Conservation (phyloP, 2,113 vertebrate genomes). For the Centropus bengalensis region DNA sequence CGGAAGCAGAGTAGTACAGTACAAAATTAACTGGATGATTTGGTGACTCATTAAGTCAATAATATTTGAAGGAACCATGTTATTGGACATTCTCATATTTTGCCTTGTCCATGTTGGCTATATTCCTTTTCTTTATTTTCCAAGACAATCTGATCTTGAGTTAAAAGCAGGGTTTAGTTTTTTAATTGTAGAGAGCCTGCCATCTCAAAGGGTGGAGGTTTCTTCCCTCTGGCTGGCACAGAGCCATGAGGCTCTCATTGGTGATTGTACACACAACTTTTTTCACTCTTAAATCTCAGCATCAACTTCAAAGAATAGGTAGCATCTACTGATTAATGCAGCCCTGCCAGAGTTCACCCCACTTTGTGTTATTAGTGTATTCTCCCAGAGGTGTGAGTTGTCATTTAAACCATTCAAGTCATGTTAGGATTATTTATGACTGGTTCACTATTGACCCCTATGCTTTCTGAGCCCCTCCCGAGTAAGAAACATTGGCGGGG, state of each 20-base stretch:
- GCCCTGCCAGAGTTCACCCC: background rate
- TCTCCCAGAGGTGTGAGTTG: background rate
- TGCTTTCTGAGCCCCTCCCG: too few species aligned
- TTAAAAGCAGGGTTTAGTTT: background rate
- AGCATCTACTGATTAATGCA: background rate
- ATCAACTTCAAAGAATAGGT: background rate
- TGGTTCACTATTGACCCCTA: background rate
- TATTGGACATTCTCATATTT: background rate
- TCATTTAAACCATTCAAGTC: background rate
- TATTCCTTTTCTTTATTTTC: background rate
- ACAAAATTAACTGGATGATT: accelerated
- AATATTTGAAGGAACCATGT: background rate
- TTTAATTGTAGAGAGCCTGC: background rate
- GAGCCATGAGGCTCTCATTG: accelerated
- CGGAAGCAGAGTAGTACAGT: background rate
- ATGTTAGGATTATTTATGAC: background rate
- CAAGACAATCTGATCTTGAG: background rate
- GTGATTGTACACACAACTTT: background rate
- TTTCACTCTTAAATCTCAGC: background rate
- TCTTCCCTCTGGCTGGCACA: background rate
- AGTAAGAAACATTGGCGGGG: too few species aligned
- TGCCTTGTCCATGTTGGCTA: background rate
- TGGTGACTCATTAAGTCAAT: background rate
- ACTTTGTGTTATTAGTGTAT: background rate
- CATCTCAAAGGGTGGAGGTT: accelerated